phyloP scores from a whole-genome alignment of 2,797 vertebrate genomes.

The Falco berigora region DNA sequence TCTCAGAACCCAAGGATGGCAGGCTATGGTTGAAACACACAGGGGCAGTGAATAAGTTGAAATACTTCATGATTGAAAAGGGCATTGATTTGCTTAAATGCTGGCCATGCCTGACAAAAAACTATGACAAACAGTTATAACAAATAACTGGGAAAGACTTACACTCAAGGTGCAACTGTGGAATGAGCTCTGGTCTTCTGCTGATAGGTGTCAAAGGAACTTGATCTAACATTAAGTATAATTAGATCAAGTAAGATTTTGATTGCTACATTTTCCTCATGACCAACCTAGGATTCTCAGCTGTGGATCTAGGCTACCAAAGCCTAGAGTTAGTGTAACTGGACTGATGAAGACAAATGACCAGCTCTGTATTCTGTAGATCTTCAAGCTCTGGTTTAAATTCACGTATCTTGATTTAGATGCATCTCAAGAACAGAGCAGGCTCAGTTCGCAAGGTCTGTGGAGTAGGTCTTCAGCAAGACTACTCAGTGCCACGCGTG shows the following conservation, averaged over 20 bases:
- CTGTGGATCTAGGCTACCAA: background rate
- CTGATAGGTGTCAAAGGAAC: background rate
- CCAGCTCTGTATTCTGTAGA: background rate
- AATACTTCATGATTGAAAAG: background rate
- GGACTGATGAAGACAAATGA: background rate
- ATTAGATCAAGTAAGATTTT: background rate
- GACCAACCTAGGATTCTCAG: background rate
- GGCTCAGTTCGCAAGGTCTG: background rate
- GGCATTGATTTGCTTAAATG: background rate
- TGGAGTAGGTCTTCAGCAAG: background rate
- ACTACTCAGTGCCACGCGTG: background rate
- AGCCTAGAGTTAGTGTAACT: background rate
- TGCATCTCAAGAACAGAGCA: background rate
- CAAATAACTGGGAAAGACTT: background rate
- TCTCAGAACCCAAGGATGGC: background rate
- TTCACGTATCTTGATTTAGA: background rate
- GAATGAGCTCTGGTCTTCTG: background rate
- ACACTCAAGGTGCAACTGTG: background rate
- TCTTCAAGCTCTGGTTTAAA: background rate
- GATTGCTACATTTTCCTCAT: background rate
- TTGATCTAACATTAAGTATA: background rate
- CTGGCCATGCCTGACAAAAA: background rate
- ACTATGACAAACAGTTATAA: background rate
- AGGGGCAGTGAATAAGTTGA: background rate
- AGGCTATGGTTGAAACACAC: background rate